phyloP scores from a whole-genome alignment of 2,888 invertebrate species.

The Tetragonula carbonaria region DNA sequence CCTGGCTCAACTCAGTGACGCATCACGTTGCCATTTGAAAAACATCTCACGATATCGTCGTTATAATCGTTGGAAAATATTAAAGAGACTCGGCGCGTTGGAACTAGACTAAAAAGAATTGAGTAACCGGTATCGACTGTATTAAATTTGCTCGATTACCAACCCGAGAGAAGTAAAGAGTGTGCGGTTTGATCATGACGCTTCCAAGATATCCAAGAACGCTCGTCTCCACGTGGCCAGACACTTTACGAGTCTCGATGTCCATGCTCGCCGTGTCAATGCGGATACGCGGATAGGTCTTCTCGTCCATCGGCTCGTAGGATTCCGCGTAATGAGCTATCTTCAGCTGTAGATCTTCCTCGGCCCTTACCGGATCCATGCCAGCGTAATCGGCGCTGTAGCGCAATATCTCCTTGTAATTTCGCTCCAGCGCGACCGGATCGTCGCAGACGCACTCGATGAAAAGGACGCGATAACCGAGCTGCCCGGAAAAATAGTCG shows the following conservation, averaged over 20 bases:
- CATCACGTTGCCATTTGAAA: background rate
- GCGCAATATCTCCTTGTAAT: slow-evolving; percentile 92
- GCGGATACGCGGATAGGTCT: slow-evolving; percentile 82
- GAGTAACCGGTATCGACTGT: background rate
- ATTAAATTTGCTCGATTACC: slow-evolving; percentile 79
- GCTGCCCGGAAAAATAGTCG: slow-evolving; percentile 89
- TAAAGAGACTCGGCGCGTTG: background rate
- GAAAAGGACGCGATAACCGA: slow-evolving; percentile 94
- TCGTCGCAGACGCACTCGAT: slow-evolving; percentile 97
- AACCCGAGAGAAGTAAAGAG: slow-evolving; percentile 95
- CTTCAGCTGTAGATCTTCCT: slow-evolving; percentile 92
- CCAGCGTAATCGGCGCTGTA: slow-evolving; percentile 94
- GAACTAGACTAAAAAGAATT: background rate
- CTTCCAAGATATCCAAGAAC: slow-evolving; percentile 95
- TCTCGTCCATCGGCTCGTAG: slow-evolving; percentile 91
- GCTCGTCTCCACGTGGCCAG: slow-evolving; percentile 92
- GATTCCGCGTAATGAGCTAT: slow-evolving; percentile 93
- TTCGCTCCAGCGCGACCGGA: slow-evolving; percentile 88
- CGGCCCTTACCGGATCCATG: slow-evolving; percentile 91
- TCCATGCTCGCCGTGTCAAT: slow-evolving; percentile 85
- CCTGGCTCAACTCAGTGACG: background rate
- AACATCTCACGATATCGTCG: background rate
- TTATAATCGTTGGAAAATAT: background rate
- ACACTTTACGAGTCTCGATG: slow-evolving; percentile 89
- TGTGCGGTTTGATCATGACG: slow-evolving; percentile 92